A percentile compares a stretch with the other conserved stretches of the same genome.
Evolutionary conservation across 1,140 invertebrate genomes (phyloP).

Genomic region (Drosophila tsacasi): DNA sequence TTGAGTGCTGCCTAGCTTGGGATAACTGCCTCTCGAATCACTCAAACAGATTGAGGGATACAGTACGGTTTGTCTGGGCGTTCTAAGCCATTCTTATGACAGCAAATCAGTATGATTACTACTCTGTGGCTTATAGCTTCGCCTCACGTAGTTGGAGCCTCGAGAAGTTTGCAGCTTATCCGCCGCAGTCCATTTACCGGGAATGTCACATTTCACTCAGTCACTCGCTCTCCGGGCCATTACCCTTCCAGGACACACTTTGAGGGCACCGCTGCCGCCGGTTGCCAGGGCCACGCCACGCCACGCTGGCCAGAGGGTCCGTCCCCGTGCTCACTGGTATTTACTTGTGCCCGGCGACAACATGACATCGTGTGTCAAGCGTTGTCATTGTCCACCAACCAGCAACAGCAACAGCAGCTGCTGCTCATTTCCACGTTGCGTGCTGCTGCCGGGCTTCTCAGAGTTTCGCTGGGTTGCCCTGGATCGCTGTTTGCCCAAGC

Average conservation of each 20-base stretch:
- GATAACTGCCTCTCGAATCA: conserved; percentile 26
- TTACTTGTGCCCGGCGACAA: conserved; percentile 51
- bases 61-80: conserved; percentile 5
- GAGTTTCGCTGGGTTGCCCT: conserved; percentile 1
- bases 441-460: conserved; percentile 35
- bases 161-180: conserved; percentile 31
- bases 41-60: conserved; percentile 22
- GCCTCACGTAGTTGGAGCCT: conserved; percentile 21
- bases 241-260: conserved; percentile 52
- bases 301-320: conserved; percentile 12
- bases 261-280: conserved; percentile 32
- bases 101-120: conserved; percentile 38
- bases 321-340: conserved; percentile 40
- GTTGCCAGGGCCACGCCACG: conserved; percentile 9
- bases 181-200: conserved; percentile 43
- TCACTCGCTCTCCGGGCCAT: conserved; percentile 38
- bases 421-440: conserved; percentile 64
- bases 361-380: conserved; percentile 60
- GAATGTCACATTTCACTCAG: conserved; percentile 43
- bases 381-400: conserved; percentile 53
- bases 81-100: conserved; percentile 29
- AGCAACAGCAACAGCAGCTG: conserved; percentile 37
- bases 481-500: conserved; percentile 32
- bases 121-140: conserved; percentile 6
- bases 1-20: conserved; percentile 2